phyloP scores from a whole-genome alignment of 2,113 vertebrate species.

The Ceyx margarethae region DNA sequence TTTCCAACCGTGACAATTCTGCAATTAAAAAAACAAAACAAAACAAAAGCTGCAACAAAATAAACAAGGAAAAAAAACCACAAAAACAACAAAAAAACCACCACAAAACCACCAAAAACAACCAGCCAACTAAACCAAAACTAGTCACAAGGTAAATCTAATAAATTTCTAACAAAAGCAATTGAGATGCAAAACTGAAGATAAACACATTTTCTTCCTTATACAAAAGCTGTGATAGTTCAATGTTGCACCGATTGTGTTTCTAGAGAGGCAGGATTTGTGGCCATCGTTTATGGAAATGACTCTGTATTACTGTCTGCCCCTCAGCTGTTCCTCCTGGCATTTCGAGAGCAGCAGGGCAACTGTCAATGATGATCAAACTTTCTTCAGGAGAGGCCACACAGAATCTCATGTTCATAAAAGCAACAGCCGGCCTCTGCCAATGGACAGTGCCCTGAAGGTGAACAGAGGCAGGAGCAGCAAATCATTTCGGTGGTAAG shows the following conservation, averaged over 20 bases:
- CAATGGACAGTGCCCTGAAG: background rate
- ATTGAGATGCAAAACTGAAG: background rate
- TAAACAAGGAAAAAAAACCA: too few relatives aligned
- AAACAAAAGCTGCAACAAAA: too few relatives aligned
- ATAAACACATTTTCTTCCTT: background rate
- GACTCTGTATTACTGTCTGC: background rate
- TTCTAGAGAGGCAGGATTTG: background rate
- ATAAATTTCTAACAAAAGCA: background rate
- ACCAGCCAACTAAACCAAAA: background rate
- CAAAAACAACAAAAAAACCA: background rate
- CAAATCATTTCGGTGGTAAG: background rate
- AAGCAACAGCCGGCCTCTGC: background rate
- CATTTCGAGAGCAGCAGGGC: background rate
- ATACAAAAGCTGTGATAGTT: fast-evolving
- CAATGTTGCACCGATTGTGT: background rate
- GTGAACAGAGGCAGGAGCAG: background rate
- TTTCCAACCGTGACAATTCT: too few relatives aligned
- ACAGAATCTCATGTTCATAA: fast-evolving
- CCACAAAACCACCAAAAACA: too few relatives aligned
- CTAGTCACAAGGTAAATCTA: background rate
- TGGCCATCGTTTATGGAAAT: background rate
- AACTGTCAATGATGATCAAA: background rate
- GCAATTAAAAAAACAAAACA: too few relatives aligned
- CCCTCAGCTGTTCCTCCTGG: background rate
- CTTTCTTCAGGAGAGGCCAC: background rate